Conservation (phyloP, 1,140 invertebrate genomes). For the Bathynomus jamesi region DNA sequence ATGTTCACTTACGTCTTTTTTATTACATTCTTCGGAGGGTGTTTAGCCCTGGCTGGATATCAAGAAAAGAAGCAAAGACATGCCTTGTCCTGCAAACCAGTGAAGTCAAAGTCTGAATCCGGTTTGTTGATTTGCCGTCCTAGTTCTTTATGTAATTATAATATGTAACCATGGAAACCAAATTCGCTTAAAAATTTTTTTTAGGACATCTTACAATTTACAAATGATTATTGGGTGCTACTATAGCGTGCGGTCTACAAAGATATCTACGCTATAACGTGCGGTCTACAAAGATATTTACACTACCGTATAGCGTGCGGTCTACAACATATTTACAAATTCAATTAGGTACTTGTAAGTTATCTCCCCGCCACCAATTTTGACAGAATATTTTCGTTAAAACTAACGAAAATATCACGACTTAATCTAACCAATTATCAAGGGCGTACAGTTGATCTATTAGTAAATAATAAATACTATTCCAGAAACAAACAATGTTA, state of each 20-base stretch:
- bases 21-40: slow-evolving; percentile 86
- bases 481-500: too few relatives aligned
- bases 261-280: neutral
- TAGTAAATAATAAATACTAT: too few relatives aligned
- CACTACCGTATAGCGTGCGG: neutral
- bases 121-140: neutral
- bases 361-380: too few relatives aligned
- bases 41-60: slow-evolving; percentile 80
- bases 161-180: neutral
- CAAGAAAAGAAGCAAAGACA: slow-evolving; percentile 75
- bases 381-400: too few relatives aligned
- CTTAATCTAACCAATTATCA: too few relatives aligned
- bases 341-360: too few relatives aligned
- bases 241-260: too few relatives aligned
- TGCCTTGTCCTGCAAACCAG: slow-evolving; percentile 58
- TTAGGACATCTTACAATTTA: neutral
- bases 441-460: too few relatives aligned
- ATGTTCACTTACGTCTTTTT: slow-evolving; percentile 91
- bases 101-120: slow-evolving; percentile 49
- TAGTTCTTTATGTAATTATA: neutral
- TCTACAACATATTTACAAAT: too few relatives aligned
- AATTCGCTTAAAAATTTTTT: neutral
- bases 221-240: neutral
- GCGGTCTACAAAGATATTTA: neutral
- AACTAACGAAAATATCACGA: too few relatives aligned